A percentile compares a stretch with the other conserved stretches of the same genome.
These are phyloP conservation scores for Neoitamus cyanurus DNA, from an alignment of 2,888 invertebrate genomes.

Conservation along the genomic window DNA sequence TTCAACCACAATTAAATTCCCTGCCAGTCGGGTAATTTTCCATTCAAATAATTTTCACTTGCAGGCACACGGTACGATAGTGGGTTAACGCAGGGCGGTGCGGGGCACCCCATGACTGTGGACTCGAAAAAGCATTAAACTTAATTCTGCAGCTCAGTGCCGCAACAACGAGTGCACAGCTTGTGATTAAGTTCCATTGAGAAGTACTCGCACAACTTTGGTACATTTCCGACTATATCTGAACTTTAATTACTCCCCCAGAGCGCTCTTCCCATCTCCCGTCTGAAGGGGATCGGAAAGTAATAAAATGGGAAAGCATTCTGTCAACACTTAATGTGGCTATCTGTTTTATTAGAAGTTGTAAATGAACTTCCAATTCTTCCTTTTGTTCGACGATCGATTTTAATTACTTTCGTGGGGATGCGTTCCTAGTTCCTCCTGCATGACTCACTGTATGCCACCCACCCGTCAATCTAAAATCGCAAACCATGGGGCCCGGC, in stretches of 20 bases:
- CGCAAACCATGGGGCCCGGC: neutral
- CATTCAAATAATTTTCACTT: neutral
- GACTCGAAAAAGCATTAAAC: neutral
- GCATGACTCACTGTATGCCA: neutral
- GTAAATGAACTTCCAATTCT: neutral
- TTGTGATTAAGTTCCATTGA: neutral
- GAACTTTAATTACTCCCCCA: neutral
- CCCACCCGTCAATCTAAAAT: neutral
- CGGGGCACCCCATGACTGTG: neutral
- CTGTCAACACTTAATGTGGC: slow-evolving; percentile 5
- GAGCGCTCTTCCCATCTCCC: neutral
- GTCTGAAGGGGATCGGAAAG: neutral
- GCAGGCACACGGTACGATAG: neutral
- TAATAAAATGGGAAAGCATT: neutral
- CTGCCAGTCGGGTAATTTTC: neutral
- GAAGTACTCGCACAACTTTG: neutral
- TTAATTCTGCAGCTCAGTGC: neutral
- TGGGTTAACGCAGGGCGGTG: neutral
- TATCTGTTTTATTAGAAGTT: neutral
- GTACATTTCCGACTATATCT: neutral
- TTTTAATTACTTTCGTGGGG: neutral
- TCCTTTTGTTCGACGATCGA: neutral
- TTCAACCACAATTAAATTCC: neutral
- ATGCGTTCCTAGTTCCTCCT: neutral
- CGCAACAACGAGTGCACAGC: neutral